Evolutionary conservation across 1,140 invertebrate species (phyloP).

Genomic region (Rhizoglyphus robini): DNA sequence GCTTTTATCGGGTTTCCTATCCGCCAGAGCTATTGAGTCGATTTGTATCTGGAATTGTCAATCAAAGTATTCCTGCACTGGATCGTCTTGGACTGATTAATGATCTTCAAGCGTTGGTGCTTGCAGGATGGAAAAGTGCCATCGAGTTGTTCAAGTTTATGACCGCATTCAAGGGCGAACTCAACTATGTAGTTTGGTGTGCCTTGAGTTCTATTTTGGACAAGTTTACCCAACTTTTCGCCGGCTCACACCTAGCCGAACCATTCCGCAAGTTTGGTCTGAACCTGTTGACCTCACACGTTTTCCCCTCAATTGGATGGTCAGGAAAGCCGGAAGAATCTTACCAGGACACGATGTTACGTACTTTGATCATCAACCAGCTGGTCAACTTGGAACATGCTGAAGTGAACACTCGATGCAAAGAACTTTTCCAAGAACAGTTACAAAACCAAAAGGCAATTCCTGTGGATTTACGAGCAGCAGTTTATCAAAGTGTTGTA

Average conservation of each 20-base stretch:
- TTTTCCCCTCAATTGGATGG: conserved; percentile 59
- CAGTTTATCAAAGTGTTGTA: conserved; percentile 73
- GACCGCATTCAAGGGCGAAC: conserved; percentile 63
- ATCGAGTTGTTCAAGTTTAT: conserved; percentile 58
- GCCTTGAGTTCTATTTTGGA: conserved; percentile 60
- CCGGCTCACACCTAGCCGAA: conserved; percentile 55
- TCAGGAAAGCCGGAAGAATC: conserved; percentile 33
- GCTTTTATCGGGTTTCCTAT: conserved; percentile 62
- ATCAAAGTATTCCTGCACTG: conserved; percentile 62
- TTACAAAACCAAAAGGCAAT: conserved; percentile 44
- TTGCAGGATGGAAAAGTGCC: conserved; percentile 65
- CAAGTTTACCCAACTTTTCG: conserved; percentile 54
- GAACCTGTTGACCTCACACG: conserved; percentile 47
- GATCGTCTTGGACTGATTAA: conserved; percentile 79
- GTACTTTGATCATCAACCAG: conserved; percentile 64
- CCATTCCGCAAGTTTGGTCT: conserved; percentile 57
- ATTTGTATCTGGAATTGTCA: conserved; percentile 60
- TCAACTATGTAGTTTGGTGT: conserved; percentile 81
- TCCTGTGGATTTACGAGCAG: conserved; percentile 69
- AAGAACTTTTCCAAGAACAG: conserved; percentile 53
- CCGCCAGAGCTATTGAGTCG: conserved; percentile 56
- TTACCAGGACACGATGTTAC: conserved; percentile 66
- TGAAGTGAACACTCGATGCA: conserved; percentile 56
- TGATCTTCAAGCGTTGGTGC: conserved; percentile 49
- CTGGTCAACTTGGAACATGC: conserved; percentile 66